Evolutionary conservation across 2,888 invertebrate genomes (phyloP).

Genomic region (Teleiodes luculella): DNA sequence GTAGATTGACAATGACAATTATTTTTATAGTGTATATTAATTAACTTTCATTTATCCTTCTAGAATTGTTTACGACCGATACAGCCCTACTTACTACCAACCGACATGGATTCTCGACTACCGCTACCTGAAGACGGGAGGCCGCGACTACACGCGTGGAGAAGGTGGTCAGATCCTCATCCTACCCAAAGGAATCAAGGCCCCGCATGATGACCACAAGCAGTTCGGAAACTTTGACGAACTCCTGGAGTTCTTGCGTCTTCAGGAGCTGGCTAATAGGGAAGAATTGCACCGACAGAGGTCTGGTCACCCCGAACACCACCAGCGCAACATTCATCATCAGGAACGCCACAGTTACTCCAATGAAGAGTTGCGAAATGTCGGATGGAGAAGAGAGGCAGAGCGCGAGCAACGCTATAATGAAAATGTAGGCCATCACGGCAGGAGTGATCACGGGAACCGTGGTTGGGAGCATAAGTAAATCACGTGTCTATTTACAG

Average conservation of each 20-base stretch:
- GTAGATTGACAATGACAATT: too few species aligned
- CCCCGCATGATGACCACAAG: constrained; percentile 42
- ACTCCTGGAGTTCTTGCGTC: constrained; percentile 53
- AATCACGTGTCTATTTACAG: too few species aligned
- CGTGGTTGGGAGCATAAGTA: too few species aligned
- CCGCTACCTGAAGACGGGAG: constrained; percentile 60
- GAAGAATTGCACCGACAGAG: not conserved
- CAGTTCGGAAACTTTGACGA: constrained; percentile 48
- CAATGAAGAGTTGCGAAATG: not conserved
- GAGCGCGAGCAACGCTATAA: not conserved
- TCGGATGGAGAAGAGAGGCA: not conserved
- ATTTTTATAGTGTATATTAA: too few species aligned
- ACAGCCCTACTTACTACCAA: constrained; percentile 58
- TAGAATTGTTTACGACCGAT: constrained; percentile 48
- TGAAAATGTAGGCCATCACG: not conserved
- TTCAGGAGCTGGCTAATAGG: constrained; percentile 41
- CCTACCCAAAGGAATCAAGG: constrained; percentile 43
- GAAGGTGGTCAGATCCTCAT: constrained; percentile 63
- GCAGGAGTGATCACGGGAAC: not conserved
- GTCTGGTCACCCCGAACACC: not conserved
- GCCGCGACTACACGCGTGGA: constrained; percentile 58
- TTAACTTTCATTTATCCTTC: not conserved
- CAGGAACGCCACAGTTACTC: not conserved
- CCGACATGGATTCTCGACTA: constrained; percentile 62
- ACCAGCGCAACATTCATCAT: not conserved